Evolutionary conservation across 2,888 invertebrate genomes (phyloP).

Genomic region (Synanthedon formicaeformis): DNA sequence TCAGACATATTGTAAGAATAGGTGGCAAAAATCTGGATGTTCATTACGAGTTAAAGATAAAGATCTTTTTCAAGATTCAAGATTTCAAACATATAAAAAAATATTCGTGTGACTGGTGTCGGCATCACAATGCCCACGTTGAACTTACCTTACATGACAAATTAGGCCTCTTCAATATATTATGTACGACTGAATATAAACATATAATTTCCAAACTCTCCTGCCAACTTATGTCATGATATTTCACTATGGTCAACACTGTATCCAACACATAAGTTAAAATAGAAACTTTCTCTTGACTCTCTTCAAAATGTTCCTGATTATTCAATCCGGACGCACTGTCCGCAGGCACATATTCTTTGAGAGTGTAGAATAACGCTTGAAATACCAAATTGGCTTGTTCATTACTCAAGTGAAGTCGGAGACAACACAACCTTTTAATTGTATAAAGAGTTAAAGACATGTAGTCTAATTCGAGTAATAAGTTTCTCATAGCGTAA

Average conservation of each 20-base stretch:
- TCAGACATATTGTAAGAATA: too few relatives aligned
- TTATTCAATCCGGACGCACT: slow-evolving; percentile 21
- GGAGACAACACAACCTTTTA: slow-evolving; percentile 68
- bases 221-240: slow-evolving; percentile 81
- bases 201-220: slow-evolving; percentile 82
- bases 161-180: slow-evolving; percentile 44
- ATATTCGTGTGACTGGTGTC: too few relatives aligned
- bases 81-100: too few relatives aligned
- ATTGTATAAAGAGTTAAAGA: slow-evolving; percentile 64
- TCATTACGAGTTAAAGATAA: too few relatives aligned
- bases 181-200: slow-evolving; percentile 55
- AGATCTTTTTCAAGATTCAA: too few relatives aligned
- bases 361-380: slow-evolving; percentile 71
- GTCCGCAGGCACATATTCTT: slow-evolving; percentile 58
- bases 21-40: too few relatives aligned
- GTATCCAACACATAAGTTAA: slow-evolving; percentile 76
- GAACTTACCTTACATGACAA: slow-evolving; percentile 46
- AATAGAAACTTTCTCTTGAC: slow-evolving; percentile 48
- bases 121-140: too few relatives aligned
- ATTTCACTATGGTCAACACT: slow-evolving; percentile 73
- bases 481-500: slow-evolving; percentile 70
- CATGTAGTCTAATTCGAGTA: slow-evolving; percentile 49
- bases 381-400: slow-evolving; percentile 75
- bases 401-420: slow-evolving; percentile 69
- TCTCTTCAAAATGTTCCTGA: slow-evolving; percentile 27